Percentiles rank a stretch among this genome's conserved stretches.
phyloP scores from a whole-genome alignment of 2,888 invertebrate species.

The Eristalinus sepulchralis region DNA sequence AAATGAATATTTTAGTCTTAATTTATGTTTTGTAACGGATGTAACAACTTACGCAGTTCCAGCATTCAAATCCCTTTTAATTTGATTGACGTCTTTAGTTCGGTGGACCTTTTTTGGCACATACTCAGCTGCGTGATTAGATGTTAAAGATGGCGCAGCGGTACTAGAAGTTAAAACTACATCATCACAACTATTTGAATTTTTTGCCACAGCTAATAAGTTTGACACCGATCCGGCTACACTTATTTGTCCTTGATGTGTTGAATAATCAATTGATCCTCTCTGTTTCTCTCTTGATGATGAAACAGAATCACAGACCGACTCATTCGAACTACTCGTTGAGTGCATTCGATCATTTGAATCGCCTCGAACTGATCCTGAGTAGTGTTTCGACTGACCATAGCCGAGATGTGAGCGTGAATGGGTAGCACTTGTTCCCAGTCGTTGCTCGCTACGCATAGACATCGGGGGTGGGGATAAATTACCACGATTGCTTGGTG shows the following conservation, averaged over 20 bases:
- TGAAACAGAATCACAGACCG: conserved; percentile 87
- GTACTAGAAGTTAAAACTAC: conserved; percentile 76
- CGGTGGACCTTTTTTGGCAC: conserved; percentile 84
- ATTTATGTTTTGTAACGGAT: not conserved
- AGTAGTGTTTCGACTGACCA: conserved; percentile 78
- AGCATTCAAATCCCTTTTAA: conserved; percentile 79
- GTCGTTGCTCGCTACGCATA: conserved; percentile 76
- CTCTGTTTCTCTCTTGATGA: conserved; percentile 82
- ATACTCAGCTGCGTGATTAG: conserved; percentile 75
- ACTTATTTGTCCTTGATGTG: conserved; percentile 75
- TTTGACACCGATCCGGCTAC: conserved; percentile 77
- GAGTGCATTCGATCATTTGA: conserved; percentile 78
- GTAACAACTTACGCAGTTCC: conserved; percentile 79
- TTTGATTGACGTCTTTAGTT: conserved; percentile 81
- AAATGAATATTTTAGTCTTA: not conserved
- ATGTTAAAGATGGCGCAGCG: conserved; percentile 73
- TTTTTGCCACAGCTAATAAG: conserved; percentile 75
- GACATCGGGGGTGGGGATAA: conserved; percentile 77
- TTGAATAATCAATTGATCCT: conserved; percentile 77
- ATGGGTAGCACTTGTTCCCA: conserved; percentile 70
- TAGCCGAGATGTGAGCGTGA: conserved; percentile 76
- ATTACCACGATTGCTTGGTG: conserved; percentile 77
- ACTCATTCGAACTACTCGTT: conserved; percentile 93
- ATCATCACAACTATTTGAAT: conserved; percentile 76
- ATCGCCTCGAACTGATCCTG: conserved; percentile 75